A percentile compares a stretch with the other conserved stretches of the same genome.
These are phyloP conservation scores for Megaustenia siamemsis DNA, from an alignment of 2,888 invertebrate genomes.

Conservation along the genomic window DNA sequence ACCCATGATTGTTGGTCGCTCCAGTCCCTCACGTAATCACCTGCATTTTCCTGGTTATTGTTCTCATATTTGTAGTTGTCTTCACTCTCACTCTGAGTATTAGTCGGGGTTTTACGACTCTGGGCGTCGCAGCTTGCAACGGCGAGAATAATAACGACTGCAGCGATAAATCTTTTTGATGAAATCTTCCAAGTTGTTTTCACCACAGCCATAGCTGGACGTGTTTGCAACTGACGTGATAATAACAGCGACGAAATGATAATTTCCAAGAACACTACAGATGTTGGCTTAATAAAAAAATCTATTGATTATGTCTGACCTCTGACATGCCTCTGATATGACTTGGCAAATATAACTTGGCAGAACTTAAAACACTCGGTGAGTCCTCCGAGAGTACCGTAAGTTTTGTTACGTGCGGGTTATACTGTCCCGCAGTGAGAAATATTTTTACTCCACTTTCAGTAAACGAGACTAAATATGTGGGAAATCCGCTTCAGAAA, in stretches of 20 bases:
- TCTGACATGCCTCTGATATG: too few species aligned
- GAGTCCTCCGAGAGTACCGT: too few species aligned
- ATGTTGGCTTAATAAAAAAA: too few species aligned
- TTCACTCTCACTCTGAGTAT: constrained; percentile 22
- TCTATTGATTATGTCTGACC: too few species aligned
- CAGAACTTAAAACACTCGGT: too few species aligned
- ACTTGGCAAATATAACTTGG: too few species aligned
- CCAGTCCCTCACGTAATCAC: constrained; percentile 54
- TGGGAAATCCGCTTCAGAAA: neutral
- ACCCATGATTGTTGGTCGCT: constrained; percentile 65
- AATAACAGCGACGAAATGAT: neutral
- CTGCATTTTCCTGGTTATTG: constrained; percentile 11
- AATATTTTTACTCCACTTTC: too few species aligned
- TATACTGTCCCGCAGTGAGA: too few species aligned
- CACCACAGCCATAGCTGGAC: neutral
- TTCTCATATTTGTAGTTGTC: constrained; percentile 37
- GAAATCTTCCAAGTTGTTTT: too few species aligned
- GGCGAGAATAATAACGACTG: neutral
- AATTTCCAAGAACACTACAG: too few species aligned
- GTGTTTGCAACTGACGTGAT: neutral
- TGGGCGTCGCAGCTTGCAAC: neutral
- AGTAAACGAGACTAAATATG: neutral
- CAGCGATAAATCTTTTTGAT: neutral
- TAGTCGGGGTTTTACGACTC: neutral
- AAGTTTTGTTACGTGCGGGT: too few species aligned